Conservation (phyloP, 1,140 invertebrate genomes). For the Oppia nitens region DNA sequence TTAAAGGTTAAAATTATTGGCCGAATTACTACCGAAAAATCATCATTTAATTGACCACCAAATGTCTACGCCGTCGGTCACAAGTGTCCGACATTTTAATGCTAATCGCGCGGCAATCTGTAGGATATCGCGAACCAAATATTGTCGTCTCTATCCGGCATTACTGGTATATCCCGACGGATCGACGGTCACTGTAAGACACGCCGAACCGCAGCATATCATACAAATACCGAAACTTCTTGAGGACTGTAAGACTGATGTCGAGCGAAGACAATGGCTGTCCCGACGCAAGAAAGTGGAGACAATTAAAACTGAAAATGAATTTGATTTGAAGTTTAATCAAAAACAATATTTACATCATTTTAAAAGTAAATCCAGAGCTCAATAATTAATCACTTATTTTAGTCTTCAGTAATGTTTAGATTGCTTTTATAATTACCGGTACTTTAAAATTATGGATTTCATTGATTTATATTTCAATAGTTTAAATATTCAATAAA, state of each 20-base stretch:
- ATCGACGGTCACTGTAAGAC: conserved; percentile 57
- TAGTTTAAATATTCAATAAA: too few relatives aligned
- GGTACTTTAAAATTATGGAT: too few relatives aligned
- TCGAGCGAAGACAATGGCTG: conserved; percentile 1
- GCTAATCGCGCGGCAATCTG: conserved; percentile 47
- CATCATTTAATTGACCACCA: not conserved
- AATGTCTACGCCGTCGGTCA: not conserved
- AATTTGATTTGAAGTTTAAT: conserved; percentile 10
- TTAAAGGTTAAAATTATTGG: too few relatives aligned
- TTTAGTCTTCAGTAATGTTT: too few relatives aligned
- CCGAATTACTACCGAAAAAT: too few relatives aligned
- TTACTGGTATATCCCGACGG: conserved; percentile 60
- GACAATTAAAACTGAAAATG: conserved; percentile 3
- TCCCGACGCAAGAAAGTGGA: conserved; percentile 1
- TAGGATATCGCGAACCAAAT: conserved; percentile 47
- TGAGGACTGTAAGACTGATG: conserved; percentile 7
- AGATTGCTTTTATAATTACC: too few relatives aligned
- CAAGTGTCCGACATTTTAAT: conserved; percentile 25
- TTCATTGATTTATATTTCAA: too few relatives aligned
- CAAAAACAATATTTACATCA: not conserved
- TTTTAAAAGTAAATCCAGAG: not conserved
- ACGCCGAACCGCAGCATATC: conserved; percentile 62
- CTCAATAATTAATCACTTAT: too few relatives aligned
- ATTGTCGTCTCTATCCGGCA: conserved; percentile 53
- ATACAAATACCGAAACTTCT: conserved; percentile 43